Evolutionary conservation across 2,113 vertebrate genomes (phyloP).

Genomic region (Oxygymnocypris stewartii): DNA sequence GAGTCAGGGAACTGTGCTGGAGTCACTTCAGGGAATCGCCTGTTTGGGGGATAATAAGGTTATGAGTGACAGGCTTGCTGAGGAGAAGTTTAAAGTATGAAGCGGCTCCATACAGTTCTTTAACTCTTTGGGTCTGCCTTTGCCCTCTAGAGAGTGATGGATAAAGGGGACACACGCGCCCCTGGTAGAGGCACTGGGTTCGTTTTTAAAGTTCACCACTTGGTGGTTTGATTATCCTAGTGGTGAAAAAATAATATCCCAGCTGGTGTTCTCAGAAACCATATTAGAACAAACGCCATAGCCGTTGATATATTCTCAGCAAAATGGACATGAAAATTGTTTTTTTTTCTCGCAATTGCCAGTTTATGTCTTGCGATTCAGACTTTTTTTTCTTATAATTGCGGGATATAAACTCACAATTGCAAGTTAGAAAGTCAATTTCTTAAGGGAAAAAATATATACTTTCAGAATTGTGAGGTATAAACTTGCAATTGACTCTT

Average conservation of each 20-base stretch:
- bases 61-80: constrained; percentile 64
- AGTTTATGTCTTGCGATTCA: no score
- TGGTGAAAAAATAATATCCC: background rate
- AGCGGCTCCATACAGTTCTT: constrained; percentile 54
- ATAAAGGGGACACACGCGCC: constrained; percentile 15
- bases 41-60: constrained; percentile 70
- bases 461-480: no score
- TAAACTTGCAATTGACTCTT: no score
- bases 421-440: no score
- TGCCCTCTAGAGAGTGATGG: constrained; percentile 48
- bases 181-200: background rate
- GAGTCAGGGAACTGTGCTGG: constrained; percentile 65
- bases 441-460: no score
- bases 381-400: no score
- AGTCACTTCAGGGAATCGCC: constrained; percentile 69
- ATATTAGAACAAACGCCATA: background rate
- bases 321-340: background rate
- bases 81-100: constrained; percentile 63
- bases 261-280: background rate
- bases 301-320: background rate
- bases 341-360: no score
- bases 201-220: constrained; percentile 13
- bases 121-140: constrained; percentile 39
- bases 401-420: no score
- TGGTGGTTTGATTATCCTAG: background rate